phyloP scores from a whole-genome alignment of 1,140 invertebrate genomes.

The Adoxophyes honmai region DNA sequence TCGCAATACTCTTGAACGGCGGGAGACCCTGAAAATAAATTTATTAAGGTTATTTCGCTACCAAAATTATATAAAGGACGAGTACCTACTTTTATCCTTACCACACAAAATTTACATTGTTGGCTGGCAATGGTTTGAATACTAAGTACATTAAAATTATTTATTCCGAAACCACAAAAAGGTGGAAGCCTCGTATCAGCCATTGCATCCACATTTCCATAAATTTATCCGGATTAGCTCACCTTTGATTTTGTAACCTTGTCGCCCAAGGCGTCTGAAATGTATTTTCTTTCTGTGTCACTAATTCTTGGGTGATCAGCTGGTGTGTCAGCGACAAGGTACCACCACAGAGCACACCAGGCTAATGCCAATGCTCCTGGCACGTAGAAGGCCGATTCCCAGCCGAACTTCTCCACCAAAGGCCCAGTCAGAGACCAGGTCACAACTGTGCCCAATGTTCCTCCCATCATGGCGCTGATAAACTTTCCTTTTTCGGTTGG shows the following conservation, averaged over 20 bases:
- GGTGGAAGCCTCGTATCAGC: no score
- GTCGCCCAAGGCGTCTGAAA: slow-evolving; percentile 59
- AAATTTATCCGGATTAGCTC: no score
- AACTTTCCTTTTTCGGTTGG: slow-evolving; percentile 88
- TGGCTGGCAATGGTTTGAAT: no score
- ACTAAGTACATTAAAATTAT: no score
- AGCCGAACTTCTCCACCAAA: slow-evolving; percentile 81
- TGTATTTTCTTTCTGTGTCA: slow-evolving; percentile 81
- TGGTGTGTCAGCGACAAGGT: slow-evolving; percentile 84
- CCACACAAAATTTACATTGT: background rate
- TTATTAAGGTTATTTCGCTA: no score
- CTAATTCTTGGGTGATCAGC: slow-evolving; percentile 86
- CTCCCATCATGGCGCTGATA: slow-evolving; percentile 85
- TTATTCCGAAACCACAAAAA: no score
- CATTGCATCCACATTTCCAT: no score
- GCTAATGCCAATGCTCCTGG: slow-evolving; percentile 79
- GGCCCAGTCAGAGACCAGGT: slow-evolving; percentile 84
- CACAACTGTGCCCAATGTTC: slow-evolving; percentile 86
- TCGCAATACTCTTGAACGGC: slow-evolving; percentile 78
- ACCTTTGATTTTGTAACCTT: slow-evolving; percentile 65
- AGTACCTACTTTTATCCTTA: background rate
- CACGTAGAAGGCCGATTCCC: slow-evolving; percentile 86
- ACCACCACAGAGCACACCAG: slow-evolving; percentile 82
- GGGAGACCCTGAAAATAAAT: slow-evolving; percentile 69
- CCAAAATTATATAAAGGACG: no score